These are phyloP conservation scores for Lasioglossum villosulum DNA, from an alignment of 2,888 invertebrate species.

Conservation along the genomic window DNA sequence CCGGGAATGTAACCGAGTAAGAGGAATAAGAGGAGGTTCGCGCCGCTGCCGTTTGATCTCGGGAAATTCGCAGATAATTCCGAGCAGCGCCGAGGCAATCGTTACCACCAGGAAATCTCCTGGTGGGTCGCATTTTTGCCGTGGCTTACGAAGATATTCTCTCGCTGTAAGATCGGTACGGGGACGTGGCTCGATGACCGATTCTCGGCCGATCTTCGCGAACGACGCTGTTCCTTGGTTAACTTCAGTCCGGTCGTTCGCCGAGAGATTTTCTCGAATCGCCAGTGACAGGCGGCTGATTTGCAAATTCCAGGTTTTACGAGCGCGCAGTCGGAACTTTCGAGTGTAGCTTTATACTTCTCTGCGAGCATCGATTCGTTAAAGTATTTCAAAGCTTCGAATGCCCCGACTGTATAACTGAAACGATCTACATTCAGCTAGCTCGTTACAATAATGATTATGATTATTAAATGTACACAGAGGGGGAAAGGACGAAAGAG, in stretches of 20 bases:
- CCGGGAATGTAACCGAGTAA: conserved; percentile 33
- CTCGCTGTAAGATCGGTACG: background rate
- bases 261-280: background rate
- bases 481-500: background rate
- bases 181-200: background rate
- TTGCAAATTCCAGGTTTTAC: background rate
- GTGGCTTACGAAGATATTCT: conserved; percentile 4
- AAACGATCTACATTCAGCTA: background rate
- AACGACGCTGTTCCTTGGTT: background rate
- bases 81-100: conserved; percentile 12
- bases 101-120: conserved; percentile 34
- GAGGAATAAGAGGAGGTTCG: conserved; percentile 34
- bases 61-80: conserved; percentile 62
- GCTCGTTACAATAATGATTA: conserved; percentile 36
- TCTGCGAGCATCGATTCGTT: conserved; percentile 26
- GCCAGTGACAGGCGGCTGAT: no score
- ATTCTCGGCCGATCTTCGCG: conserved; percentile 1
- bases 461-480: conserved; percentile 21
- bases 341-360: conserved; percentile 15
- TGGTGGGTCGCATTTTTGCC: conserved; percentile 10
- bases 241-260: background rate
- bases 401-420: background rate
- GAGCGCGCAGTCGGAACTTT: background rate
- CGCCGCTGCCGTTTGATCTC: conserved; percentile 51
- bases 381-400: conserved; percentile 42